phyloP scores from a whole-genome alignment of 2,888 invertebrate species.

The Holacanthella duospinosa region DNA sequence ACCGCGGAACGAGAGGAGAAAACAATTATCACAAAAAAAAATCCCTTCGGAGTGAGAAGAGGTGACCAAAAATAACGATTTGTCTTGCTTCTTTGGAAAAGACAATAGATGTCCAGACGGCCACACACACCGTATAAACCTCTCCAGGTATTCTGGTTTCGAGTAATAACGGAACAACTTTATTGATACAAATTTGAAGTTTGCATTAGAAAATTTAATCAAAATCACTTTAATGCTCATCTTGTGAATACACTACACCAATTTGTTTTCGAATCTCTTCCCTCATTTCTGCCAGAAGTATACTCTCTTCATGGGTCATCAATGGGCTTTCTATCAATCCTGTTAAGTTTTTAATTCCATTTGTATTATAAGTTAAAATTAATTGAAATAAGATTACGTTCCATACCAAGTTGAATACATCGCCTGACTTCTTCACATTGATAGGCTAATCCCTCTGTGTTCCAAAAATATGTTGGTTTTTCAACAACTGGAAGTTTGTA shows the following conservation, averaged over 20 bases:
- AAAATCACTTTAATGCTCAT: conserved; percentile 39
- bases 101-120: too few species aligned
- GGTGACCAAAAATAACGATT: too few species aligned
- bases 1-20: too few species aligned
- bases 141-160: too few species aligned
- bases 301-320: conserved; percentile 57
- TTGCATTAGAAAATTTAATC: too few species aligned
- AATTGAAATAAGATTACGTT: background rate
- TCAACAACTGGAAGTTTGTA: conserved; percentile 54
- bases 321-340: conserved; percentile 59
- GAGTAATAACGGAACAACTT: too few species aligned
- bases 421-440: conserved; percentile 66
- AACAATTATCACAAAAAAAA: too few species aligned
- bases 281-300: conserved; percentile 58
- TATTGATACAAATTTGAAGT: too few species aligned
- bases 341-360: conserved; percentile 38
- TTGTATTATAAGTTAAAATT: background rate
- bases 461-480: conserved; percentile 50
- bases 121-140: too few species aligned
- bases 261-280: conserved; percentile 62
- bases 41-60: too few species aligned
- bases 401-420: conserved; percentile 53
- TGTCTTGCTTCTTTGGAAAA: too few species aligned
- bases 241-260: conserved; percentile 52
- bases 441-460: conserved; percentile 64